These are phyloP conservation scores for Bicyclus anynana DNA, from an alignment of 1,140 invertebrate genomes.

Conservation along the genomic window DNA sequence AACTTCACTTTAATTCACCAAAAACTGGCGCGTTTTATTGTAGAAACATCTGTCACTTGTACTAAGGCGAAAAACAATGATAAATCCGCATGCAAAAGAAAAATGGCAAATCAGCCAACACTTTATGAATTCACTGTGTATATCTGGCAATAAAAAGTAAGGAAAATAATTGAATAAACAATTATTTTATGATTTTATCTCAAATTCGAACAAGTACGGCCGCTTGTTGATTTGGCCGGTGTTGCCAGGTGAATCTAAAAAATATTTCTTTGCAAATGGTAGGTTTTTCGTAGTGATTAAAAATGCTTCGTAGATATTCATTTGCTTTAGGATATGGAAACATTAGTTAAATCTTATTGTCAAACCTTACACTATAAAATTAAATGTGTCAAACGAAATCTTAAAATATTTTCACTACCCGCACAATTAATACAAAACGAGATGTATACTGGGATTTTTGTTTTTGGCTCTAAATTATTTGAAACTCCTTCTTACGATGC, in stretches of 20 bases:
- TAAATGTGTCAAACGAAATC: no score
- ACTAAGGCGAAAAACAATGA: conserved; percentile 31
- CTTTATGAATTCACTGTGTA: conserved; percentile 10
- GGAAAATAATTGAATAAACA: conserved; percentile 21
- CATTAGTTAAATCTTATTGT: no score
- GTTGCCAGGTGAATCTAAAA: conserved; percentile 35
- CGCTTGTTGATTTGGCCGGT: conserved; percentile 64
- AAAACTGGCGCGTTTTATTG: conserved; percentile 59
- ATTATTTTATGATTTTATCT: conserved; percentile 31
- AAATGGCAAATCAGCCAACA: conserved; percentile 22
- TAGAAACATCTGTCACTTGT: conserved; percentile 59
- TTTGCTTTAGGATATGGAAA: no score
- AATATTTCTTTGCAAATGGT: no score
- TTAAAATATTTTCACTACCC: conserved; percentile 30
- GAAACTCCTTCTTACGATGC: conserved; percentile 35
- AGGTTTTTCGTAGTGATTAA: no score
- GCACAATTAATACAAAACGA: not conserved
- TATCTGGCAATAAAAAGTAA: conserved; percentile 13
- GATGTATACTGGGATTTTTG: conserved; percentile 38
- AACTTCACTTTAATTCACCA: conserved; percentile 30
- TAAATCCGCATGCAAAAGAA: conserved; percentile 36
- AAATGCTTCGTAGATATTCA: no score
- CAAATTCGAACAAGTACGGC: conserved; percentile 46
- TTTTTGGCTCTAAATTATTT: conserved; percentile 57
- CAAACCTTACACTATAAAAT: no score